Evolutionary conservation across 2,888 invertebrate species (phyloP), one percentile per base, ranked within the genome.

Genomic region (Xylota segnis): DNA sequence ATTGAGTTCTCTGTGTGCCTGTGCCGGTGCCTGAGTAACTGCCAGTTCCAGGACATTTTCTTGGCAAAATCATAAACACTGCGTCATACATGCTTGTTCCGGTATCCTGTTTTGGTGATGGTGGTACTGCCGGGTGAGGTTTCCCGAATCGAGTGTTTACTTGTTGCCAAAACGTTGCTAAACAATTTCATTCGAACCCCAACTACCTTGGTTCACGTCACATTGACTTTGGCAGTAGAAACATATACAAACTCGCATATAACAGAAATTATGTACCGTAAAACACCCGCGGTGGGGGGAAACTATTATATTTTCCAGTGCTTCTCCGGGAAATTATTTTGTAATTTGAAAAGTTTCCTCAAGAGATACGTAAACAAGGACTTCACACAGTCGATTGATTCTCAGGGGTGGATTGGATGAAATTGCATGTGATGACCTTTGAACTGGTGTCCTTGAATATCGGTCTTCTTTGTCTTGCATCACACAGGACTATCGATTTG

Each of bases 1-100:
- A 47, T 47, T 18, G 47, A 18, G 16, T 47, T 27, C 52, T n/a
- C 52, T 52, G n/a, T 47, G 18, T 47, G n/a, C n/a, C n/a, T n/a
- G n/a, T n/a, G n/a, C 16, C 16, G 2, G 12, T 52, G 52, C 9
- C 10, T 5, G 2, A 18, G 27, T n/a, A n/a, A n/a, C n/a, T n/a
- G n/a, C n/a, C n/a, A n/a, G n/a, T n/a, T n/a, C 43, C 43, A 43
- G 43, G 1, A 43, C 14, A 5, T 43, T 14, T 43, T 12, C 14
- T 5, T 14, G 43, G 14, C 14, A 43, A 14, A 43, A 14, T 43
- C 14, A 2, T 43, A 43, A 43, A 6, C n/a, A n/a, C 43, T 43
- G 14, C 14, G 5, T 5, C 14, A 27, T 27, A 29, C n/a, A 29
- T 23, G 27, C 18, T 18, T 18, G 14, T 18, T 47, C 47, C 47